phyloP scores from a whole-genome alignment of 1,140 invertebrate species.

The Anastatus disparis region DNA sequence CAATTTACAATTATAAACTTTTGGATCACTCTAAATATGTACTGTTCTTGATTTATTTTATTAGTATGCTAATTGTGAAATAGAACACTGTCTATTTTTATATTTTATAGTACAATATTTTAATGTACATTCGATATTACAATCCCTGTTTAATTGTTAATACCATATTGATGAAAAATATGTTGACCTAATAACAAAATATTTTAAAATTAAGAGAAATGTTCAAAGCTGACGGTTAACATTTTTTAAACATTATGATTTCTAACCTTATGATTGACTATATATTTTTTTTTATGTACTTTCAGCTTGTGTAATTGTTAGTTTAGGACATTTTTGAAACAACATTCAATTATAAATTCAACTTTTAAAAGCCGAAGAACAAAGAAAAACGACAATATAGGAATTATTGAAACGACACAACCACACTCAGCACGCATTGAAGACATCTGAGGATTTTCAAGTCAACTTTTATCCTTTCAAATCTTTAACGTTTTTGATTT shows the following conservation, averaged over 20 bases:
- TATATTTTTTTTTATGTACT: slow-evolving; percentile 55
- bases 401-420: slow-evolving; percentile 73
- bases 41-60: neutral
- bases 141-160: too few species aligned
- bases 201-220: neutral
- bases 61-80: neutral
- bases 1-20: neutral
- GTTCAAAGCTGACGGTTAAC: neutral
- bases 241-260: neutral
- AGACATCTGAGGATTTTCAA: slow-evolving; percentile 88
- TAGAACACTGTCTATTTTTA: neutral
- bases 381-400: slow-evolving; percentile 61
- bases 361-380: slow-evolving; percentile 70
- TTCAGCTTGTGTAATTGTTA: slow-evolving; percentile 85
- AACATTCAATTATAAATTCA: slow-evolving; percentile 67
- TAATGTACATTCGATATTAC: neutral
- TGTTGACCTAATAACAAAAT: slow-evolving; percentile 7
- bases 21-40: neutral
- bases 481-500: slow-evolving; percentile 62
- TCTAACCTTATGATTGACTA: too few species aligned
- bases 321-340: slow-evolving; percentile 73
- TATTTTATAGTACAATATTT: neutral
- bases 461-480: slow-evolving; percentile 63
- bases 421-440: slow-evolving; percentile 88
- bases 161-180: too few species aligned